These are phyloP conservation scores for Carduelis carduelis DNA, from an alignment of 2,797 vertebrate species.

Conservation along the genomic window DNA sequence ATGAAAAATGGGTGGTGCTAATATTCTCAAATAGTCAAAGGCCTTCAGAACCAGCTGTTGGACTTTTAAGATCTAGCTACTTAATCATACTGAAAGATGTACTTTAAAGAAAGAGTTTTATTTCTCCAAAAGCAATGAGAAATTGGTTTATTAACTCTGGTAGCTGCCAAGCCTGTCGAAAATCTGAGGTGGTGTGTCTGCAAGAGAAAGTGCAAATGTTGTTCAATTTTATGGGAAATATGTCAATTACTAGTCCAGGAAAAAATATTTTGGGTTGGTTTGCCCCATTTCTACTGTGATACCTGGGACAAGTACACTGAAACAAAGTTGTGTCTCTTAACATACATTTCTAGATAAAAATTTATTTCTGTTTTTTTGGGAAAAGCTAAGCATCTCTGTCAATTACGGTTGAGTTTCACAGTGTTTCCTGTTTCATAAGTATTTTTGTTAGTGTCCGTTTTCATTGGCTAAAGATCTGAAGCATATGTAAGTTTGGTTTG, in stretches of 20 bases:
- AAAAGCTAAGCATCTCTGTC: not conserved
- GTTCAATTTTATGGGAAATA: not conserved
- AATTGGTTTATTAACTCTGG: not conserved
- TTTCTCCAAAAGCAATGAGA: not conserved
- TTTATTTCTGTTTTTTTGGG: not conserved
- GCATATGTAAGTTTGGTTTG: not conserved
- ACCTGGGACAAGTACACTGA: not conserved
- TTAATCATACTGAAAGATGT: not conserved
- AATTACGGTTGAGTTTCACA: not conserved
- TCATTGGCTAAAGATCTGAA: not conserved
- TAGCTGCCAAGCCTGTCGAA: not conserved
- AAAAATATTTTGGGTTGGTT: not conserved
- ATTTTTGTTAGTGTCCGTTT: not conserved
- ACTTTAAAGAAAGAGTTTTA: not conserved
- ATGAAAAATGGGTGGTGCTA: accelerated
- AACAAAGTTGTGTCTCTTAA: not conserved
- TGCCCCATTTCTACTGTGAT: not conserved
- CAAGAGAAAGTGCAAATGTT: not conserved
- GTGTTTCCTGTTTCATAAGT: not conserved
- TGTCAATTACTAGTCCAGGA: not conserved
- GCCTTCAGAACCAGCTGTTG: not conserved
- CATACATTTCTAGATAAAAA: not conserved
- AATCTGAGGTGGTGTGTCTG: not conserved
- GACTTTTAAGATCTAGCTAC: not conserved
- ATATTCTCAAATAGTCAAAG: not conserved